These are phyloP conservation scores for Rhizoglyphus robini DNA, from an alignment of 1,140 invertebrate genomes.

Conservation along the genomic window DNA sequence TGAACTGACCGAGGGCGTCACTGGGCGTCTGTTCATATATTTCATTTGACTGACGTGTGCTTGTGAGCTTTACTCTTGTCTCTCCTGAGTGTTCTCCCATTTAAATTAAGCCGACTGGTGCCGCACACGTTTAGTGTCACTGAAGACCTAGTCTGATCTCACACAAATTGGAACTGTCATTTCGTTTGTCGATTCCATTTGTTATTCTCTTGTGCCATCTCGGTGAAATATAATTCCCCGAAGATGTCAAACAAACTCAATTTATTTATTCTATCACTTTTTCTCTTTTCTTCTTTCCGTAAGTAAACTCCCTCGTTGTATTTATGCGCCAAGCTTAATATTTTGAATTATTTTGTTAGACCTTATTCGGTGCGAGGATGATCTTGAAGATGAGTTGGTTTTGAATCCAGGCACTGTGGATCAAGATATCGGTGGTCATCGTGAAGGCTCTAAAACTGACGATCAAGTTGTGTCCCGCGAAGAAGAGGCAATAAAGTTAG, in stretches of 20 bases:
- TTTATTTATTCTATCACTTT: not conserved
- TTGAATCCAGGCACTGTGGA: constrained; percentile 40
- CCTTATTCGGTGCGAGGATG: not conserved
- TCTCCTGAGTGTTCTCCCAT: too few species aligned
- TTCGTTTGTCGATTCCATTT: too few species aligned
- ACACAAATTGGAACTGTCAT: too few species aligned
- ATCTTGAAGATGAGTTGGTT: constrained; percentile 2
- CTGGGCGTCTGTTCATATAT: too few species aligned
- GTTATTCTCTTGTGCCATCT: too few species aligned
- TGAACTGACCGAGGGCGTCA: too few species aligned
- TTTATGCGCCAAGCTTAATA: not conserved
- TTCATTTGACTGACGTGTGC: too few species aligned
- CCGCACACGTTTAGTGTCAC: too few species aligned
- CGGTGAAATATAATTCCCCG: too few species aligned
- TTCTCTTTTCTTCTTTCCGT: constrained; percentile 1
- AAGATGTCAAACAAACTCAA: not conserved
- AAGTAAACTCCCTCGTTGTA: not conserved
- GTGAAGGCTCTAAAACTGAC: constrained; percentile 63
- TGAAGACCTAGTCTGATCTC: too few species aligned
- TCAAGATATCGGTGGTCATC: constrained; percentile 55
- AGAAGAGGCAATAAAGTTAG: constrained; percentile 91
- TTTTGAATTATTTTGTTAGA: not conserved
- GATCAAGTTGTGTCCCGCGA: constrained; percentile 63
- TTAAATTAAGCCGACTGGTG: too few species aligned
- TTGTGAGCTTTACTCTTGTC: too few species aligned